Evolutionary conservation across 2,113 vertebrate species (phyloP).

Genomic region (Pygoscelis antarcticus): DNA sequence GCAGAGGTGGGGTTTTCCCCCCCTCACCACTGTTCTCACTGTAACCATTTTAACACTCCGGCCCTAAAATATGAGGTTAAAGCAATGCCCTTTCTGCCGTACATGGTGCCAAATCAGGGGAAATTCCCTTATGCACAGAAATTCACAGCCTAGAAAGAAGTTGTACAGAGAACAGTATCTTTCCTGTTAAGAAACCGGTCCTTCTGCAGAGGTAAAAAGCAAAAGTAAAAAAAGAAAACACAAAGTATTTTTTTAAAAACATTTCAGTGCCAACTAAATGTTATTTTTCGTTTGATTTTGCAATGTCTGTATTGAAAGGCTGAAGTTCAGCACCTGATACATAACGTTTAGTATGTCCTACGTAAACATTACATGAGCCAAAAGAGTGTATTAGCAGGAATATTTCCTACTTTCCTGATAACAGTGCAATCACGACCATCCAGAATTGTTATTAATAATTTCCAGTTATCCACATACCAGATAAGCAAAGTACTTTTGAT

Average conservation of each 20-base stretch:
- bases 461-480: neutral
- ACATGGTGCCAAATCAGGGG: neutral
- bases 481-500: neutral
- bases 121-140: neutral
- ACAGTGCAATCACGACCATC: neutral
- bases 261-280: neutral
- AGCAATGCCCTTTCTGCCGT: neutral
- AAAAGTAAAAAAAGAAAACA: neutral
- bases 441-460: slow-evolving; percentile 6
- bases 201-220: neutral
- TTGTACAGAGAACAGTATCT: neutral
- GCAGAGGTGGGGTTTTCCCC: neutral
- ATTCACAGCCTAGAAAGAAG: neutral
- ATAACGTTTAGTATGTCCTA: neutral
- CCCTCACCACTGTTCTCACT: neutral
- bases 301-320: neutral
- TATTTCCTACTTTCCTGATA: neutral
- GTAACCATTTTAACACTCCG: neutral
- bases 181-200: neutral
- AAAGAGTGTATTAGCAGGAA: neutral
- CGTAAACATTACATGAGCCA: neutral
- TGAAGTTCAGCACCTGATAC: neutral
- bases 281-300: neutral
- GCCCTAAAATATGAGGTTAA: neutral
- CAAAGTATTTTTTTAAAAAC: neutral